A percentile compares a stretch with the other conserved stretches of the same genome.
Evolutionary conservation across 2,113 vertebrate species (phyloP).

Genomic region (Leucoraja erinaceus): DNA sequence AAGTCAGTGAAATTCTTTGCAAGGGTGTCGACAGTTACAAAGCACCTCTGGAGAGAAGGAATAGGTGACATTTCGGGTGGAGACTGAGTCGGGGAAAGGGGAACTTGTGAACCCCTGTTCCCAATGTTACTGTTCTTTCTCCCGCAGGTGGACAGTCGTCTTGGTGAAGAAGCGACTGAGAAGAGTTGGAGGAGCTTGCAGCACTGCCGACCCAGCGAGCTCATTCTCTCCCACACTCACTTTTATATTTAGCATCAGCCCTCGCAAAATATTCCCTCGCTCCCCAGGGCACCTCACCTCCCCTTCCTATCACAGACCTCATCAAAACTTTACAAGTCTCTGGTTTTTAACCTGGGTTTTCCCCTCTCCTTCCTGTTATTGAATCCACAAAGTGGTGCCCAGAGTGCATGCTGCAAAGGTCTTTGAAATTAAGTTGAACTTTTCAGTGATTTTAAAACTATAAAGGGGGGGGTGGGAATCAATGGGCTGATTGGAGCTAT

Average conservation of each 20-base stretch:
- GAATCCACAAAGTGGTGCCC: neutral
- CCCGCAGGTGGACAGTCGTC: neutral
- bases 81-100: no score
- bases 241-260: neutral
- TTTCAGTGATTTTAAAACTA: neutral
- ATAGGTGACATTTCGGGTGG: no score
- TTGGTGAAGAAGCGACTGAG: neutral
- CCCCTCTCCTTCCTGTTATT: no score
- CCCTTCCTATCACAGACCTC: no score
- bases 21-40: no score
- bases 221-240: no score
- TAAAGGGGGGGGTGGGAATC: no score
- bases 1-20: no score
- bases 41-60: no score
- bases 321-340: neutral
- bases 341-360: neutral
- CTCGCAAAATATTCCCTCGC: neutral
- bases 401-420: neutral
- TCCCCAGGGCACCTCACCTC: neutral
- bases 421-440: neutral
- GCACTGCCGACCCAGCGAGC: neutral
- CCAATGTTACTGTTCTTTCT: neutral
- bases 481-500: neutral
- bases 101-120: neutral
- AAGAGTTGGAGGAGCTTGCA: neutral